These are phyloP conservation scores for Bombylius major DNA, from an alignment of 2,888 invertebrate species.

Conservation along the genomic window DNA sequence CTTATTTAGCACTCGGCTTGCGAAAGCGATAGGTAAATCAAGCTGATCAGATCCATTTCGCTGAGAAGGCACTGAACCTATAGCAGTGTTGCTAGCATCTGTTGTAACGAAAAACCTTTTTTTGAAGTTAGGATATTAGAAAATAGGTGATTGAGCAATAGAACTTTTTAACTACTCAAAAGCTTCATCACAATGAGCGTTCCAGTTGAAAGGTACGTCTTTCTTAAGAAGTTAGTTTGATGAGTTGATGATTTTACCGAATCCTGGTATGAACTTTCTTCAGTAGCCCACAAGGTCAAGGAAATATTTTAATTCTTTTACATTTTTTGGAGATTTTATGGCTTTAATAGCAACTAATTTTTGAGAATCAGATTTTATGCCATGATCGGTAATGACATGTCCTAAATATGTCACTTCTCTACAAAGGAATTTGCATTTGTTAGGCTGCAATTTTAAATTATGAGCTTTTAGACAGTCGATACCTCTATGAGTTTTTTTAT, in stretches of 20 bases:
- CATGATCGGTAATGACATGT: too few relatives aligned
- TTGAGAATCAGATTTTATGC: not conserved
- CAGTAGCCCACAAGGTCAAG: not conserved
- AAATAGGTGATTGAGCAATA: not conserved
- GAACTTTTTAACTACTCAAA: conserved; percentile 1
- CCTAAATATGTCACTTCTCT: not conserved
- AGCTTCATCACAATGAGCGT: not conserved
- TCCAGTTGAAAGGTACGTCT: not conserved
- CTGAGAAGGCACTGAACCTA: not conserved
- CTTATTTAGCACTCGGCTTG: conserved; percentile 17
- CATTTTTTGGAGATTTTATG: not conserved
- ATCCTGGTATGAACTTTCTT: not conserved
- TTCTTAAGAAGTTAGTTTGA: not conserved
- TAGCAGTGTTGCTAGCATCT: not conserved
- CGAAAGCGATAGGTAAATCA: conserved; percentile 19
- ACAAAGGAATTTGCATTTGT: too few relatives aligned
- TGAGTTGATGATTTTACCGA: not conserved
- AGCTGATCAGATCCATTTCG: not conserved
- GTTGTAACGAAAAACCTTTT: not conserved
- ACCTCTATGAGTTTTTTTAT: too few relatives aligned
- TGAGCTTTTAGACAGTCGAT: too few relatives aligned
- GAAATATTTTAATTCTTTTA: not conserved
- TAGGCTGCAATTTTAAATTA: too few relatives aligned
- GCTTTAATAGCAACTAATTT: not conserved
- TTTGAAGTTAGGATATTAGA: not conserved